Evolutionary conservation across 2,888 invertebrate genomes (phyloP).

Genomic region (Cerastis rubricosa): DNA sequence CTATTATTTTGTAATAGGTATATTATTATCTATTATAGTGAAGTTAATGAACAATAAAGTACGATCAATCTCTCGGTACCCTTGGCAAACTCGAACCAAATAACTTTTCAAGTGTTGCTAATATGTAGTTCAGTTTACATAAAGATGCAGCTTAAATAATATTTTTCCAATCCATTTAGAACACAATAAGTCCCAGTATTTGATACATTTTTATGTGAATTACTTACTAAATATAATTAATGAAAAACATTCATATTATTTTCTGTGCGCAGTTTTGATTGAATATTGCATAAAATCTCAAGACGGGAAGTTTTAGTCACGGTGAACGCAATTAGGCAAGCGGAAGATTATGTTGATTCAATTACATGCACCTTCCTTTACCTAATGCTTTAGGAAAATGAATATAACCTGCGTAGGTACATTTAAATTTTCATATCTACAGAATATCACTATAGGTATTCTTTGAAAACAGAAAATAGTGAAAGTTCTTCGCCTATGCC

Average conservation of each 20-base stretch:
- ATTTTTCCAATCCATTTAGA: not conserved
- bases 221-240: not conserved
- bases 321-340: conserved; percentile 42
- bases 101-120: not conserved
- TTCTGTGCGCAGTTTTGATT: not conserved
- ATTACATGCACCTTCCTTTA: conserved; percentile 32
- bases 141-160: not conserved
- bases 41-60: conserved; percentile 1
- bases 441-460: conserved; percentile 21
- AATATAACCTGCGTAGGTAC: not conserved
- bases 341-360: conserved; percentile 47
- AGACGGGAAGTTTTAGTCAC: conserved; percentile 45
- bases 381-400: conserved; percentile 6
- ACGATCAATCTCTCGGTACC: not conserved
- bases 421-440: conserved; percentile 5
- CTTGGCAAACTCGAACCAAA: not conserved
- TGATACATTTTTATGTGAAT: not conserved
- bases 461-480: conserved; percentile 41
- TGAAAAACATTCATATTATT: not conserved
- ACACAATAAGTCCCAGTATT: not conserved
- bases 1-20: not conserved
- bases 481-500: conserved; percentile 39
- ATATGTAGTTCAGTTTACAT: not conserved
- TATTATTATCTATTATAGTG: not conserved
- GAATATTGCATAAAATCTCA: conserved; percentile 37